Evolutionary conservation across 2,888 invertebrate species (phyloP).

Genomic region (Luffia ferchaultella): DNA sequence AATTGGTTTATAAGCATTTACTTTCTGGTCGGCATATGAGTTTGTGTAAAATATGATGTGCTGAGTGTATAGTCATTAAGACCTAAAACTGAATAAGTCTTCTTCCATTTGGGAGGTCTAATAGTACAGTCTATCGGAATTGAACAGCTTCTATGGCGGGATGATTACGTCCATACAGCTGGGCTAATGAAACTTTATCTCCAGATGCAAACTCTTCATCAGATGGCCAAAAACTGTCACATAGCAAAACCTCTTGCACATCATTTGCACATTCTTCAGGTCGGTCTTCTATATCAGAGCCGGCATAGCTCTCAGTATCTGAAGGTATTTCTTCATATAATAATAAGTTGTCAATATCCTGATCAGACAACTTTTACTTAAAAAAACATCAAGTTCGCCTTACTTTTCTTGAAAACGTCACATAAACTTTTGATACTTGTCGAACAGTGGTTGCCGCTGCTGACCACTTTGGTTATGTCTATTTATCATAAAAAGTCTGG

Average conservation of each 20-base stretch:
- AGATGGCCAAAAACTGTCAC: neutral
- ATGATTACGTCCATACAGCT: neutral
- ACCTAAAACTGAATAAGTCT: neutral
- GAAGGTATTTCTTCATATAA: neutral
- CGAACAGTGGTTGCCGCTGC: neutral
- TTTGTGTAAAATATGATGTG: neutral
- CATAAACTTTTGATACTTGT: neutral
- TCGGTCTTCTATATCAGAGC: neutral
- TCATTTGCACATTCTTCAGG: neutral
- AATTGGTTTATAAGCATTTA: neutral
- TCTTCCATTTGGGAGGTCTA: neutral
- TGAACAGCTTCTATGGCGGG: neutral
- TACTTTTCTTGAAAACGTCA: neutral
- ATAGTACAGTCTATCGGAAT: neutral
- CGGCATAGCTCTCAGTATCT: neutral
- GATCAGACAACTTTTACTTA: neutral
- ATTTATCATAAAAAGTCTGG: neutral
- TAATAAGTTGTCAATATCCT: neutral
- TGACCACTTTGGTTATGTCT: neutral
- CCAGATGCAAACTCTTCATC: neutral
- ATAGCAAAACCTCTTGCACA: neutral
- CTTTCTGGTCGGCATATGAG: neutral
- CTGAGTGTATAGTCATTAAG: neutral
- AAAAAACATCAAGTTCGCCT: neutral
- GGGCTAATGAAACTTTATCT: neutral